phyloP scores from a whole-genome alignment of 2,113 vertebrate genomes.

The Himantopus leucocephalus region DNA sequence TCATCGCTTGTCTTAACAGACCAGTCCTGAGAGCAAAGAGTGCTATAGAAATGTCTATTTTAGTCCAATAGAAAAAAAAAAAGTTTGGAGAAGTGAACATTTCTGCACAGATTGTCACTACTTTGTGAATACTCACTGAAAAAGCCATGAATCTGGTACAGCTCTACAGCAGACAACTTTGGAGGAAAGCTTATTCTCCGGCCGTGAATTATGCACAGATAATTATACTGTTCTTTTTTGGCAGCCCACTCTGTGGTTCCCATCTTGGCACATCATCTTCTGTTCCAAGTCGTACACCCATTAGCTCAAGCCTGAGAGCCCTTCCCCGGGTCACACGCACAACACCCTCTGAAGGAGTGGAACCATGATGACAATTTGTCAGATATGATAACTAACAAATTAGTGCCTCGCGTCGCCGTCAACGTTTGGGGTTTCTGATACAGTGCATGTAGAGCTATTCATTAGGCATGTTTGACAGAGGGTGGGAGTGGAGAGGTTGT shows the following conservation, averaged over 20 bases:
- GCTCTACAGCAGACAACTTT: slow-evolving; percentile 62
- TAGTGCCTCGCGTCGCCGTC: slow-evolving; percentile 34
- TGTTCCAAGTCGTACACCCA: slow-evolving; percentile 58
- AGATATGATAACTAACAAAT: slow-evolving; percentile 67
- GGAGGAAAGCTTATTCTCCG: slow-evolving; percentile 63
- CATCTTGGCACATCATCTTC: slow-evolving; percentile 65
- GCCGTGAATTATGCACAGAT: slow-evolving; percentile 71
- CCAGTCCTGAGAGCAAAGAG: slow-evolving; percentile 59
- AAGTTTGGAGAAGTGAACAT: slow-evolving; percentile 64
- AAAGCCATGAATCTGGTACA: slow-evolving; percentile 67
- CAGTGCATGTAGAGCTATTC: slow-evolving; percentile 49
- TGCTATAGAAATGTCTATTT: slow-evolving; percentile 63
- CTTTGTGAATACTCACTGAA: slow-evolving; percentile 63
- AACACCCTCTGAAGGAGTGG: slow-evolving; percentile 60
- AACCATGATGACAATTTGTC: slow-evolving; percentile 67
- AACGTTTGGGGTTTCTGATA: slow-evolving; percentile 63
- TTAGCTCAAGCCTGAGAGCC: slow-evolving; percentile 62
- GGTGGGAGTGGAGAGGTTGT: slow-evolving; percentile 66
- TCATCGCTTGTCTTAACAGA: slow-evolving; percentile 59
- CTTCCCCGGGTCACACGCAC: slow-evolving; percentile 54
- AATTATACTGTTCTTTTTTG: slow-evolving; percentile 72
- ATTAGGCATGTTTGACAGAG: slow-evolving; percentile 67
- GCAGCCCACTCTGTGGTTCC: slow-evolving; percentile 69
- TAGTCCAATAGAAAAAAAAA: slow-evolving; percentile 36
- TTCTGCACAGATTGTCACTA: slow-evolving; percentile 71